These are phyloP conservation scores for Semnornis frantzii DNA, from an alignment of 2,113 vertebrate genomes.

Conservation along the genomic window DNA sequence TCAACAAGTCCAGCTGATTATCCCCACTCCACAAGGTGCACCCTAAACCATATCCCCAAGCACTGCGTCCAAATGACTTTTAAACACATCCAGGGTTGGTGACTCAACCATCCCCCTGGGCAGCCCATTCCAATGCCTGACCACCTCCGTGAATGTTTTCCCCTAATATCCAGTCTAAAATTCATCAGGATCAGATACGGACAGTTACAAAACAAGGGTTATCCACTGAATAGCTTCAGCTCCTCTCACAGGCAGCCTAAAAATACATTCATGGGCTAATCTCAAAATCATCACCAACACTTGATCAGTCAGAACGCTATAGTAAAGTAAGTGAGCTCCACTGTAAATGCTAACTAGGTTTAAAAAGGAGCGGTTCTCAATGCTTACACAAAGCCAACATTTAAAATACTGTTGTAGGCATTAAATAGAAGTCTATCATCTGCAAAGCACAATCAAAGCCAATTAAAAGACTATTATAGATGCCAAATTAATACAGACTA, in stretches of 20 bases:
- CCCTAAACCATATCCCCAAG: too few relatives aligned
- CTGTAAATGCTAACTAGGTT: neutral
- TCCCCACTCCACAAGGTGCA: too few relatives aligned
- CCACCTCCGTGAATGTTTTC: too few relatives aligned
- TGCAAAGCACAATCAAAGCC: neutral
- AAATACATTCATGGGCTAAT: neutral
- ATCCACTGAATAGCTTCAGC: neutral
- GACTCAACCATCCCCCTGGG: too few relatives aligned
- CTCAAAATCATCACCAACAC: neutral
- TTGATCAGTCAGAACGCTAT: neutral
- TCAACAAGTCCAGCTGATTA: too few relatives aligned
- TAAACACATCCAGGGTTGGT: too few relatives aligned
- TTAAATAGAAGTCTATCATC: neutral
- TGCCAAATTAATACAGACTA: neutral
- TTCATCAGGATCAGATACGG: neutral
- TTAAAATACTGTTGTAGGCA: neutral
- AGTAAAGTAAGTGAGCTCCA: neutral
- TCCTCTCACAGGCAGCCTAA: neutral
- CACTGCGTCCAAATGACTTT: too few relatives aligned
- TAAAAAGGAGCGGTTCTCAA: neutral
- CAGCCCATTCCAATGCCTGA: too few relatives aligned
- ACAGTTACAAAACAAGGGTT: neutral
- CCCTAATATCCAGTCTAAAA: neutral
- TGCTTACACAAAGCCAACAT: neutral
- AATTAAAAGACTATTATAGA: neutral